Conservation (phyloP, 2,113 vertebrate species). For the Sclerurus mexicanus region DNA sequence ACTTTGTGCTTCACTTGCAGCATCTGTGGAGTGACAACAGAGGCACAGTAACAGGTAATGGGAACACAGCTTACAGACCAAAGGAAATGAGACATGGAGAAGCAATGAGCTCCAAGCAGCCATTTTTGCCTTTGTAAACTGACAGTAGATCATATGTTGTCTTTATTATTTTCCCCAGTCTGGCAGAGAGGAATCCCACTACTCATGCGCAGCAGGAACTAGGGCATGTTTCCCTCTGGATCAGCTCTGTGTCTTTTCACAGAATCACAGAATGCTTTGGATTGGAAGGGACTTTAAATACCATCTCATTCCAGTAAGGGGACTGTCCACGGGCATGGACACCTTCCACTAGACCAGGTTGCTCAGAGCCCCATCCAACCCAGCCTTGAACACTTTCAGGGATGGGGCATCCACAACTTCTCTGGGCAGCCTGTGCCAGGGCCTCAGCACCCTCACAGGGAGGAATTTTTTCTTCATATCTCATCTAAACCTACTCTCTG, state of each 20-base stretch:
- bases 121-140: background rate
- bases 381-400: background rate
- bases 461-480: background rate
- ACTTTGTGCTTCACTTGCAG: background rate
- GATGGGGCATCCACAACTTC: background rate
- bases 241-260: accelerated
- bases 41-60: background rate
- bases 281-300: background rate
- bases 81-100: background rate
- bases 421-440: background rate
- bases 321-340: background rate
- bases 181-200: background rate
- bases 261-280: background rate
- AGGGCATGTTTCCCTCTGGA: background rate
- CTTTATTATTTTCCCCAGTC: background rate
- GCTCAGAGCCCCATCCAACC: background rate
- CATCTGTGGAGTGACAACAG: background rate
- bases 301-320: background rate
- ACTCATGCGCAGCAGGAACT: background rate
- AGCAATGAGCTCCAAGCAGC: background rate
- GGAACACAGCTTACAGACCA: background rate
- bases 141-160: background rate
- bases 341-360: accelerated
- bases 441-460: background rate
- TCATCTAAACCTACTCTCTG: background rate